Conservation (phyloP, 1,140 invertebrate genomes). For the Planococcus citri region DNA sequence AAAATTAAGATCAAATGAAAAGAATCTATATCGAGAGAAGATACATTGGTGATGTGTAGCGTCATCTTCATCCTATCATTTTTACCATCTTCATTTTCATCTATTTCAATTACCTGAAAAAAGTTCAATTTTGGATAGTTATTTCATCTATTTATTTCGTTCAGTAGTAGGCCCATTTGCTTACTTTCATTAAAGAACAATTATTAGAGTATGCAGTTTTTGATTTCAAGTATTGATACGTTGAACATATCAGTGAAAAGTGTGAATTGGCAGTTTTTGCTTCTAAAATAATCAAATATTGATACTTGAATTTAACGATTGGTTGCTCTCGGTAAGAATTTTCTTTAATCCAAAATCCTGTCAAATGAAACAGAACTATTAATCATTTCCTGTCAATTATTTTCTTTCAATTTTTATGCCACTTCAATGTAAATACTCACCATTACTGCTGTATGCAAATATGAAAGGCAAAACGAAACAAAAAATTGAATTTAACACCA, state of each 20-base stretch:
- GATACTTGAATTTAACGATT: neutral
- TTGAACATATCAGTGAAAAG: neutral
- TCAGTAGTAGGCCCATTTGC: too few relatives aligned
- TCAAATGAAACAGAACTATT: neutral
- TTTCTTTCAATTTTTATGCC: neutral
- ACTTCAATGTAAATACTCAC: too few relatives aligned
- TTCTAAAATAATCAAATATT: neutral
- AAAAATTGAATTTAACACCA: neutral
- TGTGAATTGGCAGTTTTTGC: neutral
- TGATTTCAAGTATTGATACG: neutral
- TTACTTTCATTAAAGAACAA: neutral
- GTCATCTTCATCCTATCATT: conserved; percentile 43
- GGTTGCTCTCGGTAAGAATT: neutral
- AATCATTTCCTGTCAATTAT: neutral
- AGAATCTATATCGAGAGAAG: conserved; percentile 39
- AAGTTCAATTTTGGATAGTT: too few relatives aligned
- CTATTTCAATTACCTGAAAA: conserved; percentile 49
- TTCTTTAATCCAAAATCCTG: neutral
- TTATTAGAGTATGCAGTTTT: neutral
- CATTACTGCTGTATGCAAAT: neutral
- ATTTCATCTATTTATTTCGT: too few relatives aligned
- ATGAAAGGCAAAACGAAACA: neutral
- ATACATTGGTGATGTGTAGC: conserved; percentile 36
- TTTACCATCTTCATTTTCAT: conserved; percentile 45
- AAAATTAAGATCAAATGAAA: conserved; percentile 43